Evolutionary conservation across 2,888 invertebrate species (phyloP).

Genomic region (Scaptomyza tumidula): DNA sequence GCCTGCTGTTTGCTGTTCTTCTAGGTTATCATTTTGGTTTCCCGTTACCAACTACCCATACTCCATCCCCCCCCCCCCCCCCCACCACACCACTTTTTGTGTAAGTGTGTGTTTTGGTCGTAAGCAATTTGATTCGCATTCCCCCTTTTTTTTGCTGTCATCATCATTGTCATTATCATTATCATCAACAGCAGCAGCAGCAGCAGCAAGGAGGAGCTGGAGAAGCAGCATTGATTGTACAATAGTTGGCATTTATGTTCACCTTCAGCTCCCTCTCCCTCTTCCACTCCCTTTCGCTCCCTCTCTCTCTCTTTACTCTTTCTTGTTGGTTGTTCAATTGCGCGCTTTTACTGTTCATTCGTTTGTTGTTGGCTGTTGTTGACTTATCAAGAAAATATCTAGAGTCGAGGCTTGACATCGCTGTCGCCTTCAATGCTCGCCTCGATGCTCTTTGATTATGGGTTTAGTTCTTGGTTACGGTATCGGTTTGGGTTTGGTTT

Average conservation of each 20-base stretch:
- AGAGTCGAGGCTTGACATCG: constrained; percentile 12
- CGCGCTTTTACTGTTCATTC: constrained; percentile 22
- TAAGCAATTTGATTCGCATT: constrained; percentile 28
- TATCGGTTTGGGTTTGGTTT: constrained; percentile 3
- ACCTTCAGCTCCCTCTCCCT: not conserved
- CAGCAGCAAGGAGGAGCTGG: too few relatives aligned
- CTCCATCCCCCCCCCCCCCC: not conserved
- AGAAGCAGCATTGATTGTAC: constrained; percentile 49
- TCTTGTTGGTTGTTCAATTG: constrained; percentile 29
- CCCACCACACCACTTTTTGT: not conserved
- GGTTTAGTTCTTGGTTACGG: constrained; percentile 6
- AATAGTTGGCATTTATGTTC: constrained; percentile 61
- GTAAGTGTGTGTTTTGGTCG: not conserved
- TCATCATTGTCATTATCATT: constrained; percentile 47
- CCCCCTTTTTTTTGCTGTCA: constrained; percentile 44
- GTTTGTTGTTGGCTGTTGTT: not conserved
- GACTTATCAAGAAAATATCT: constrained; percentile 39
- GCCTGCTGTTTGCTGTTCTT: not conserved
- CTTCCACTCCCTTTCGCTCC: too few relatives aligned
- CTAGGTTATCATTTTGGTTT: constrained; percentile 1
- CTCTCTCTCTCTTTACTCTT: not conserved
- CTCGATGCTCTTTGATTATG: constrained; percentile 23
- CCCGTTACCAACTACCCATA: constrained; percentile 3
- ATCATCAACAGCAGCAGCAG: not conserved
- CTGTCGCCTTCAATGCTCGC: not conserved